Evolutionary conservation across 2,113 vertebrate species (phyloP).

Genomic region (Tetrao urogallus): DNA sequence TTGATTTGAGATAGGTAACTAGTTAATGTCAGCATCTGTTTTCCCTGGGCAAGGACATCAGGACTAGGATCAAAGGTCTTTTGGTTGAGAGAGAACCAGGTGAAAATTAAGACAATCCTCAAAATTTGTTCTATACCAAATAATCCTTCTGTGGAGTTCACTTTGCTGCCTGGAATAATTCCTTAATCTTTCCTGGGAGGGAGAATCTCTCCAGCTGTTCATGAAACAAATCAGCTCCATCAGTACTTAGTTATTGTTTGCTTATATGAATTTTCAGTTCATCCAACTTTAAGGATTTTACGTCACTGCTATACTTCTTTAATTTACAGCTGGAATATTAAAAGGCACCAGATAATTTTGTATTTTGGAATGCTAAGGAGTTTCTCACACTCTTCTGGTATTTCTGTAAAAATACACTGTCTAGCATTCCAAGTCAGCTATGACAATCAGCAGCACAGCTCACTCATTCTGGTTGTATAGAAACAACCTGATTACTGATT

Average conservation of each 20-base stretch:
- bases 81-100: background rate
- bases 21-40: background rate
- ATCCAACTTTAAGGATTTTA: background rate
- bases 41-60: background rate
- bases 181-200: background rate
- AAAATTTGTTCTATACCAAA: background rate
- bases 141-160: background rate
- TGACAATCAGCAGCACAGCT: fast-evolving
- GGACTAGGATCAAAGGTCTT: background rate
- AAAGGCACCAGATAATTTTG: background rate
- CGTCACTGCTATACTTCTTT: background rate
- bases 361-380: background rate
- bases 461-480: background rate
- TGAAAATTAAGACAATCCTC: background rate
- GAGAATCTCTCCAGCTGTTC: background rate
- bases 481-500: background rate
- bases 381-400: background rate
- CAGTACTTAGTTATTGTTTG: background rate
- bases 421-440: background rate
- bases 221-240: background rate
- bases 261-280: background rate
- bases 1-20: background rate
- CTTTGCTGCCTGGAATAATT: background rate
- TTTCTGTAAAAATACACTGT: background rate
- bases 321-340: background rate